Evolutionary conservation across 2,113 vertebrate species (phyloP), one percentile per base, ranked within the genome.

Genomic region (Varanus komodoensis): DNA sequence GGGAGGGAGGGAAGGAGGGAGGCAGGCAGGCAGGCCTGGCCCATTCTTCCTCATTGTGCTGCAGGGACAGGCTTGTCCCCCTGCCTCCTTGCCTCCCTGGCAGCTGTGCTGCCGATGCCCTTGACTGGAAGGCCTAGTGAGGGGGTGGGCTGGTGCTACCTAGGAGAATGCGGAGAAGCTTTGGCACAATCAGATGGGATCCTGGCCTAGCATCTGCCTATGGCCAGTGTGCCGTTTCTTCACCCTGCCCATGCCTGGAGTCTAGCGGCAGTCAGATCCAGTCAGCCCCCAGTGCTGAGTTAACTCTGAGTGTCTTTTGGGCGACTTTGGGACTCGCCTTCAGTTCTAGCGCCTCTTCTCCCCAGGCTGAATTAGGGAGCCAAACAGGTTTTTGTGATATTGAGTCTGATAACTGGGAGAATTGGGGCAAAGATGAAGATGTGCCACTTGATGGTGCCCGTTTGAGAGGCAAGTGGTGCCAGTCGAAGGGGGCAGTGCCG

Each of bases 221-320:
- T 67, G 25, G 27, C 77, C 19, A 34, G 84, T 34, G 15, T 34
- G 32, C 32, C 75, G 50, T 44, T 54, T 84, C 15, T 12, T 38
- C 11, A 27, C 25, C 25, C 78, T 3, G 27, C 85, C 57, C 29
- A 14, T 8, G 52, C 25, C 34, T 48, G 71, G 85, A 19, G 15
- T 32, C 67, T 67, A 25, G 50, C 11, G 2, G 50, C 48, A 5
- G 15, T 12, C 34, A n/a, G 34, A n/a, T 74, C 11, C 1, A 34
- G 34, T 74, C 6, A 5, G 14, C 38, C 23, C 14, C 9, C 23
- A 32, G n/a, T 69, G 73, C 89, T 85, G 89, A 89, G 73, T 74
- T 54, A 69, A 21, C 38, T 25, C 54, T 8, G 69, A 57, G 89
- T 90, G 89, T 83, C 74, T 86, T 90, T 48, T 23, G 57, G 38